Evolutionary conservation across 2,888 invertebrate genomes (phyloP), one percentile per base, ranked within the genome.

Genomic region (Microctonus brassicae): DNA sequence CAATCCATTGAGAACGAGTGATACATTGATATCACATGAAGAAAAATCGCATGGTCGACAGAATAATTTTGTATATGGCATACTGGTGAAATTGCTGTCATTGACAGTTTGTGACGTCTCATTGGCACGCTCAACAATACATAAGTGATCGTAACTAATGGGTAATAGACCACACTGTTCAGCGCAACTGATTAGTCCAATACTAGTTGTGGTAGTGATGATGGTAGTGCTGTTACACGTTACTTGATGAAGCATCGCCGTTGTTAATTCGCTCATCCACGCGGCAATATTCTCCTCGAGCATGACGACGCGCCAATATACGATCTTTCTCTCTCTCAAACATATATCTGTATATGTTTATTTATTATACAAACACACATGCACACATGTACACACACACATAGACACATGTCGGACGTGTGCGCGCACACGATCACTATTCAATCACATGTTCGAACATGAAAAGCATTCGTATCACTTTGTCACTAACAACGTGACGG

Each of bases 1-100:
- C 26, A 84, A 68, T 3, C 82, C 82, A 22, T 78, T 80, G 55
- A 83, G 74, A 0, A 83, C 73, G 61, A 84, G 72, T 13, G 84
- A 82, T n/a, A 83, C 77, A 61, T 83, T 84, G 17, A 77, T 72
- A 55, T 80, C 79, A 65, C 84, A 83, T 17, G 60, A 75, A 20
- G 73, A 70, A 66, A 71, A 74, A 67, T 83, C 81, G 69, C 83
- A 83, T 3, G 83, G 82, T 29, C 75, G 78, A 70, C 83, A 83
- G 5, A 83, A 74, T 22, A 83, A 72, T 2, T 79, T 79, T 66
- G 79, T 77, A 20, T 78, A 76, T n/a, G 79, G 70, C n/a, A 74
- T 34, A 13, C 76, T 57, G 42, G 72, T 73, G 52, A 69, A 68
- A 11, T 42, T 67, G 20, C 58, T 69, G 63, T 65, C 66, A 11